Evolutionary conservation across 2,888 invertebrate species (phyloP), one percentile per base, ranked within the genome.

Genomic region (Trachelus stipa): DNA sequence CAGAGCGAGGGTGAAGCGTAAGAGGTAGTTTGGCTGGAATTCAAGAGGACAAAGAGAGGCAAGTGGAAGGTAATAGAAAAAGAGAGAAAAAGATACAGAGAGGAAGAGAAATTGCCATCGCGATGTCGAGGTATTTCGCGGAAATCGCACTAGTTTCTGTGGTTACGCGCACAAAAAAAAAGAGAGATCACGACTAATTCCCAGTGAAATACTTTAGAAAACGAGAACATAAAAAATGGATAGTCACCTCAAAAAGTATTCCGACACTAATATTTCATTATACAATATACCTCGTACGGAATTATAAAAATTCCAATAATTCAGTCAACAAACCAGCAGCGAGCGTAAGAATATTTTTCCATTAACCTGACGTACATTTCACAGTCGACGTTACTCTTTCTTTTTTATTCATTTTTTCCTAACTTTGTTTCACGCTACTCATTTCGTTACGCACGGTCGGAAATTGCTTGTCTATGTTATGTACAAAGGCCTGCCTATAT

Each of bases 41-140:
- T 34, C 33, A 76, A 73, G 56, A 56, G 9, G 23, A 56, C 23
- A 11, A 23, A 23, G 23, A 56, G 23, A 23, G 56, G 23, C 56
- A 56, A 56, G 56, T 34, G n/a, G 33, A 9, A 23, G 37, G 31
- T 30, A 68, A 68, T 31, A 77, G 69, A 68, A 31, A 69, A 75
- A 12, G 33, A 75, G n/a, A 37, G 34, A n/a, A n/a, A 34, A 34
- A 74, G 15, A 15, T 15, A 11, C n/a, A 23, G n/a, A 30, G 33
- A 69, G 35, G 34, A 69, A 69, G 23, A 40, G 40, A 74, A 77
- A 73, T 68, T 73, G 69, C 68, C 73, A 77, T 23, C 71, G 73
- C 68, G 73, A 37, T 68, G 73, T 77, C 73, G 73, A 77, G 56
- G 56, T 56, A 56, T 56, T 56, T 56, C 56, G 23, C 56, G 56